Evolutionary conservation across 2,113 vertebrate species (phyloP).

Genomic region (Anhinga rufa): DNA sequence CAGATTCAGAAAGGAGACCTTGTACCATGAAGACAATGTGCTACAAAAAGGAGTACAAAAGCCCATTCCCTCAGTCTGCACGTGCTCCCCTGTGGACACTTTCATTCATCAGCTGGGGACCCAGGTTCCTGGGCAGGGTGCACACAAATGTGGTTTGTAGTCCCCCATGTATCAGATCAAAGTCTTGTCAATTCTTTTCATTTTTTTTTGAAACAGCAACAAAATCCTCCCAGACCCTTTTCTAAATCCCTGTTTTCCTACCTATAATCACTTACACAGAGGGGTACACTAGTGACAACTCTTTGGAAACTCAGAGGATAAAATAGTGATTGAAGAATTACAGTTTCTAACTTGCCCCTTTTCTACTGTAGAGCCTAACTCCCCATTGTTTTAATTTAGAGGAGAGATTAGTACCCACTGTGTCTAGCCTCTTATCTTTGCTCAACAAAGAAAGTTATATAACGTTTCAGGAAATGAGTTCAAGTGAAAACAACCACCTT

Average conservation of each 20-base stretch:
- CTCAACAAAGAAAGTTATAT: conserved; percentile 20
- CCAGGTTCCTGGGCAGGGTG: neutral
- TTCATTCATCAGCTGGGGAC: neutral
- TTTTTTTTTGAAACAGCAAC: neutral
- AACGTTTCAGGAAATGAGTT: conserved; percentile 31
- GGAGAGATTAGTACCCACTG: conserved; percentile 1
- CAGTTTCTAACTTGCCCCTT: neutral
- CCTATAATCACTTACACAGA: neutral
- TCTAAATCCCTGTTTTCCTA: neutral
- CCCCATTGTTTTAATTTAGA: conserved; percentile 13
- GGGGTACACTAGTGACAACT: neutral
- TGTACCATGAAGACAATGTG: neutral
- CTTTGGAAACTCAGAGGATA: neutral
- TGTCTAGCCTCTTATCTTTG: conserved; percentile 36
- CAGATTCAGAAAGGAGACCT: neutral
- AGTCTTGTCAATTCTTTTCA: neutral
- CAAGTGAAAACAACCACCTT: neutral
- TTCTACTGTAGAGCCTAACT: neutral
- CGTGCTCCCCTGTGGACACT: rapidly evolving
- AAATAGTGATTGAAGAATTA: neutral
- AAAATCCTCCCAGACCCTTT: neutral
- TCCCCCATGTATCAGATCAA: neutral
- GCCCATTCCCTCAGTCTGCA: neutral
- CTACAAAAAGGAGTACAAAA: neutral
- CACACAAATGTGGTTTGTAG: neutral